A percentile compares a stretch with the other conserved stretches of the same genome.
Conservation (phyloP, 2,888 invertebrate species). For the Polyommatus icarus region DNA sequence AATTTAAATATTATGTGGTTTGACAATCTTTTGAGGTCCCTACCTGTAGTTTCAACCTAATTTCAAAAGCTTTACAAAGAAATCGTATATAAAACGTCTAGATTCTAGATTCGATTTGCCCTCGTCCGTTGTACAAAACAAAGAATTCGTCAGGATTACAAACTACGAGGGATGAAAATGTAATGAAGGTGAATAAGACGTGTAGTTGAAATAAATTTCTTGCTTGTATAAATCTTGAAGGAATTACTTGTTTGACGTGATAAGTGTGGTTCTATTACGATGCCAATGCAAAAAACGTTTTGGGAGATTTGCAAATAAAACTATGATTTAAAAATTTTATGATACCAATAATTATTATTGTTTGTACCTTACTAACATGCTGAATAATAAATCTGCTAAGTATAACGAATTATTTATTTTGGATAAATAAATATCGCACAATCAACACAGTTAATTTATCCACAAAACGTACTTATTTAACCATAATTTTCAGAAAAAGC, state of each 20-base stretch:
- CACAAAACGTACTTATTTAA: neutral
- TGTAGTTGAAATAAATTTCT: conserved; percentile 6
- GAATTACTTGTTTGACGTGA: neutral
- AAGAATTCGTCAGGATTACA: neutral
- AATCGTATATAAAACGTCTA: neutral
- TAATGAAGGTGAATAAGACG: conserved; percentile 18
- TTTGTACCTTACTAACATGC: neutral
- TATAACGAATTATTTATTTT: neutral
- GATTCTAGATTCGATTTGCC: conserved; percentile 1
- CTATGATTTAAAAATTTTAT: too few species aligned
- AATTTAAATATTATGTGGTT: neutral
- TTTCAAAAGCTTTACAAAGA: neutral
- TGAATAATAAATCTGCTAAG: too few species aligned
- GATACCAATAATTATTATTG: too few species aligned
- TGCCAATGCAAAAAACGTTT: neutral
- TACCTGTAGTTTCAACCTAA: neutral
- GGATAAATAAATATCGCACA: neutral
- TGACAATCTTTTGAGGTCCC: neutral
- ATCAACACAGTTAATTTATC: neutral
- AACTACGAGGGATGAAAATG: conserved; percentile 15
- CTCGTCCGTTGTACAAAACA: neutral
- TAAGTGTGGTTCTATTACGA: neutral
- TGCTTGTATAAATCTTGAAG: neutral
- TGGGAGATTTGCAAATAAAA: too few species aligned
- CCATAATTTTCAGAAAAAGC: conserved; percentile 1